Evolutionary conservation across 2,888 invertebrate genomes (phyloP).

Genomic region (Drosophila planitibia): DNA sequence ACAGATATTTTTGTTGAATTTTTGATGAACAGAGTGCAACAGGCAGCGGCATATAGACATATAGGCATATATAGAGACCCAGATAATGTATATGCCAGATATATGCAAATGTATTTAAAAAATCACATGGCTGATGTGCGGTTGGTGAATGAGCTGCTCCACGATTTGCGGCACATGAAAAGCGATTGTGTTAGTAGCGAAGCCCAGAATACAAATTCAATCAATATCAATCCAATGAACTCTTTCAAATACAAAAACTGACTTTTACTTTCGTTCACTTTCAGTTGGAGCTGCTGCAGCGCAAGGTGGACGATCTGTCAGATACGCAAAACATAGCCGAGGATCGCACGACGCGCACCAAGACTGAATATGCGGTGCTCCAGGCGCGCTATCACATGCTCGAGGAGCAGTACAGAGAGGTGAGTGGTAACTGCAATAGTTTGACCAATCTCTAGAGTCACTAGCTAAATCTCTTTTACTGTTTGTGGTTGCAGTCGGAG

Average conservation of each 20-base stretch:
- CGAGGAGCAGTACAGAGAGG: slow-evolving; percentile 92
- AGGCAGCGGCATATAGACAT: background rate
- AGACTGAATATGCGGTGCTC: slow-evolving; percentile 96
- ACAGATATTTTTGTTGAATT: slow-evolving; percentile 39
- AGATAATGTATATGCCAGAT: slow-evolving; percentile 59
- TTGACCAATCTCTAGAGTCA: background rate
- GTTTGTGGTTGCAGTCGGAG: slow-evolving; percentile 87
- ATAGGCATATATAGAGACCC: slow-evolving; percentile 31
- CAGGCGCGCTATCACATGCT: slow-evolving; percentile 96
- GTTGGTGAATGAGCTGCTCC: slow-evolving; percentile 83
- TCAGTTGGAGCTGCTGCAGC: slow-evolving; percentile 96
- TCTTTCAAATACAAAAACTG: background rate
- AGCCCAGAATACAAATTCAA: background rate
- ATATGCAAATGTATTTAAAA: slow-evolving; percentile 84
- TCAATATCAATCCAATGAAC: background rate
- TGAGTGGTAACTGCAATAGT: slow-evolving; percentile 53
- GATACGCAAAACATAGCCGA: slow-evolving; percentile 95
- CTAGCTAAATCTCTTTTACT: background rate
- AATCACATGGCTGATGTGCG: slow-evolving; percentile 84
- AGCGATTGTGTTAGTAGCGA: slow-evolving; percentile 84
- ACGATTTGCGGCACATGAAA: slow-evolving; percentile 84
- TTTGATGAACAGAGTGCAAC: slow-evolving; percentile 36
- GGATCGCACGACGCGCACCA: slow-evolving; percentile 94
- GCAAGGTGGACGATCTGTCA: slow-evolving; percentile 95
- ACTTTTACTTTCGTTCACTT: slow-evolving; percentile 58